Conservation (phyloP, 2,797 vertebrate species). For the Threskiornis aethiopicus region DNA sequence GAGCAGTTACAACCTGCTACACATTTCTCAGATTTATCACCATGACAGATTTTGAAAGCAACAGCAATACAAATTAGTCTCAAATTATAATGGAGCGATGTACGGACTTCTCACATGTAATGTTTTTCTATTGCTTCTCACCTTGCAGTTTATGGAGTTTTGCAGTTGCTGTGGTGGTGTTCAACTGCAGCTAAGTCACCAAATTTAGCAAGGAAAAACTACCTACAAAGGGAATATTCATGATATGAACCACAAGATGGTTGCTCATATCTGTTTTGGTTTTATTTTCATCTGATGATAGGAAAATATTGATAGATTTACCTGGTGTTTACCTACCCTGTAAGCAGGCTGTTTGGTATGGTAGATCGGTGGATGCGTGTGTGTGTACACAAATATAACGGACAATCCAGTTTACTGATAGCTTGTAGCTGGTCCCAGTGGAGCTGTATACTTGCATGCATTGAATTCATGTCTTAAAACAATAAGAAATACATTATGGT, state of each 20-base stretch:
- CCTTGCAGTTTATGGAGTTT: background rate
- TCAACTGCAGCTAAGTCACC: background rate
- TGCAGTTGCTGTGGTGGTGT: background rate
- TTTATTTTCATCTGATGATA: background rate
- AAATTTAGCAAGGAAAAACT: background rate
- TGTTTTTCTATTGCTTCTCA: background rate
- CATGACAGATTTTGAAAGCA: background rate
- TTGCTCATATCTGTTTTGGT: background rate
- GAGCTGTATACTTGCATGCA: too few species aligned
- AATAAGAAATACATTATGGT: background rate
- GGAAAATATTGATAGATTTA: background rate
- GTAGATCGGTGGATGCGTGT: background rate
- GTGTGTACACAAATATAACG: background rate
- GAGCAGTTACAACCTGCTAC: background rate
- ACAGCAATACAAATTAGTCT: background rate
- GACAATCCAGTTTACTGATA: background rate
- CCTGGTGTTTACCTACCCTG: background rate
- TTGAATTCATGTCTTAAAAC: background rate
- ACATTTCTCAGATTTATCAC: fast-evolving
- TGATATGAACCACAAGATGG: background rate
- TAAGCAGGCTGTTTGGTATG: background rate
- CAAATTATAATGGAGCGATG: background rate
- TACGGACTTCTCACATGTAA: background rate
- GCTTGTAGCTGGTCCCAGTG: background rate
- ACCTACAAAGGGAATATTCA: background rate